Conservation (phyloP, 1,140 invertebrate species). For the Scaptomyza pallida region DNA sequence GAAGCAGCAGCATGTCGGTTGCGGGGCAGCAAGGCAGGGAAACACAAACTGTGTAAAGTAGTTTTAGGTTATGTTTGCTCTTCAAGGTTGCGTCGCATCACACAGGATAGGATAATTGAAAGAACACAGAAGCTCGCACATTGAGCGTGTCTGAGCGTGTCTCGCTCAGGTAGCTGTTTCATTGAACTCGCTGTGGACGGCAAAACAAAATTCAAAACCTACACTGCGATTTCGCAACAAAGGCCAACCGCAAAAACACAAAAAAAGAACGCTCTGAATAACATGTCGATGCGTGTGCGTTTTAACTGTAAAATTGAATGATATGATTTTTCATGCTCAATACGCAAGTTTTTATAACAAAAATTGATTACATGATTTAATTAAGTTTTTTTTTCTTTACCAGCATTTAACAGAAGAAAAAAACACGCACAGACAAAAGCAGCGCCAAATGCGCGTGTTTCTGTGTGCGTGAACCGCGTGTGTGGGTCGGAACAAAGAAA, state of each 20-base stretch:
- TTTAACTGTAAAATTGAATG: conserved; percentile 2
- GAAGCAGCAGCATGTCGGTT: conserved; percentile 11
- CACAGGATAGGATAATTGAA: conserved; percentile 28
- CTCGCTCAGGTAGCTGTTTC: conserved; percentile 31
- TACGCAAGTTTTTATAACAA: background rate
- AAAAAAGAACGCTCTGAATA: conserved; percentile 11
- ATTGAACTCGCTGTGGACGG: conserved; percentile 33
- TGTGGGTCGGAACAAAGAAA: conserved; percentile 68
- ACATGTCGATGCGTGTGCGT: conserved; percentile 8
- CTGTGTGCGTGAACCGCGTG: conserved; percentile 65
- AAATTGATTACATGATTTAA: background rate
- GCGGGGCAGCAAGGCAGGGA: conserved; percentile 25
- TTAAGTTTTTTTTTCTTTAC: conserved; percentile 6
- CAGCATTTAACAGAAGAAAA: conserved; percentile 39
- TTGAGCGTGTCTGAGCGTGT: conserved; percentile 9
- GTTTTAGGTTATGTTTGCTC: conserved; percentile 72
- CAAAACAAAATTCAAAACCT: conserved; percentile 11
- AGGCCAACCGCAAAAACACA: conserved; percentile 38
- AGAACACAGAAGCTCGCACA: conserved; percentile 17
- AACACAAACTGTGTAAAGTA: conserved; percentile 43
- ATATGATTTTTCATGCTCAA: background rate
- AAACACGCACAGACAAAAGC: conserved; percentile 36
- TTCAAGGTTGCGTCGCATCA: conserved; percentile 67
- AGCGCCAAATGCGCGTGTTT: conserved; percentile 49
- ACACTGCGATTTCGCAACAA: conserved; percentile 45